Evolutionary conservation across 2,113 vertebrate genomes (phyloP).

Genomic region (Lophura nycthemera): DNA sequence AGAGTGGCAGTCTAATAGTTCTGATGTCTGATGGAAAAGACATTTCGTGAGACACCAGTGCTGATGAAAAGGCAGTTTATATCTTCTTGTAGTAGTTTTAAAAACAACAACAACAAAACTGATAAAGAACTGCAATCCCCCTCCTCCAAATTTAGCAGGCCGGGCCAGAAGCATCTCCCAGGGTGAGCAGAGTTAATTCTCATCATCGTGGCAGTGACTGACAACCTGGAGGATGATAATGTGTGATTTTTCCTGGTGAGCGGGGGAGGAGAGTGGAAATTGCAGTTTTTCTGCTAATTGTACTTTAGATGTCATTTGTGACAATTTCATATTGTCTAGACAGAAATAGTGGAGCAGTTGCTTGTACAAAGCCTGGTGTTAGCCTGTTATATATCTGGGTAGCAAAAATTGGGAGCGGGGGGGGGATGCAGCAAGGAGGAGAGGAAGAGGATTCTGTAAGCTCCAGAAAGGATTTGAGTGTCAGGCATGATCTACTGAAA

Average conservation of each 20-base stretch:
- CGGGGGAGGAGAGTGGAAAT: conserved; percentile 76
- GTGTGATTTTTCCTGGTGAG: conserved; percentile 41
- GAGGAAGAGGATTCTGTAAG: not conserved
- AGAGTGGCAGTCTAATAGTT: conserved; percentile 6
- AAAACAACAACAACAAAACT: not conserved
- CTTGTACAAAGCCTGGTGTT: conserved; percentile 57
- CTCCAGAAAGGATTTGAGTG: not conserved
- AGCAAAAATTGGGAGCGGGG: conserved; percentile 3
- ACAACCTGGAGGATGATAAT: conserved; percentile 75
- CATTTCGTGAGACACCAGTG: conserved; percentile 19
- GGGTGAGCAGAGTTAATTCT: conserved; percentile 69
- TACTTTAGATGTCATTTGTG: conserved; percentile 79
- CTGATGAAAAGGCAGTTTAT: conserved; percentile 62
- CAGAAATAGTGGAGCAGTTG: conserved; percentile 70
- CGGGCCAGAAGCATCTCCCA: conserved; percentile 50
- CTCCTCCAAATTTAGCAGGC: conserved; percentile 50
- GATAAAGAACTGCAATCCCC: not conserved
- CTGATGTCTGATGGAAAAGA: conserved; percentile 21
- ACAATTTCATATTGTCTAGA: conserved; percentile 82
- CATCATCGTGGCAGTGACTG: conserved; percentile 67
- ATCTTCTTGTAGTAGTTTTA: conserved; percentile 56
- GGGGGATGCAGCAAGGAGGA: not conserved
- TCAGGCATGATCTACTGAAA: not conserved
- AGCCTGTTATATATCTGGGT: conserved; percentile 65
- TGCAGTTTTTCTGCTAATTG: conserved; percentile 78